These are phyloP conservation scores for Acheta domesticus DNA, from an alignment of 2,888 invertebrate species.

Conservation along the genomic window DNA sequence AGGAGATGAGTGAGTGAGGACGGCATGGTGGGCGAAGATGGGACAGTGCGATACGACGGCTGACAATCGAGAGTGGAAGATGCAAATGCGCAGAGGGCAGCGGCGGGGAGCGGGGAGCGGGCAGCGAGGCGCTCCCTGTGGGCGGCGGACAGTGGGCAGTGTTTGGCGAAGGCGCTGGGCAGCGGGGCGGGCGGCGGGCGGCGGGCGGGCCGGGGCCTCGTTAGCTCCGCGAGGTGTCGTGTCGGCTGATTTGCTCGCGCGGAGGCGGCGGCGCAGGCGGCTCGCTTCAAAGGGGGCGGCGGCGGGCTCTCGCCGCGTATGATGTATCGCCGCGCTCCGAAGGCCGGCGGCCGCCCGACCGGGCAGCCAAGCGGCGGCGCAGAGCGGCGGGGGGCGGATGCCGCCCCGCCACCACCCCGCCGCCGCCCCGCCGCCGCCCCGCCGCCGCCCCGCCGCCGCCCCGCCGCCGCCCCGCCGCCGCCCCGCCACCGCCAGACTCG, in stretches of 20 bases:
- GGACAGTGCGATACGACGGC: too few species aligned
- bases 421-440: too few species aligned
- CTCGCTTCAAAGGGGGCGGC: neutral
- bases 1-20: too few species aligned
- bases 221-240: conserved; percentile 18
- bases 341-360: neutral
- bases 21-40: too few species aligned
- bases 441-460: too few species aligned
- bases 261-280: neutral
- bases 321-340: conserved; percentile 2
- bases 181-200: neutral
- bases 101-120: too few species aligned
- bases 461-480: too few species aligned
- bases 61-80: too few species aligned
- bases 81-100: too few species aligned
- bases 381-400: neutral
- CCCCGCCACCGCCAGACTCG: neutral
- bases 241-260: conserved; percentile 6
- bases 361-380: neutral
- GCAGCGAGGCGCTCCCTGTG: too few species aligned
- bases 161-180: neutral
- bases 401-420: too few species aligned
- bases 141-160: too few species aligned
- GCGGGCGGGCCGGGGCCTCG: neutral
- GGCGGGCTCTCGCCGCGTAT: neutral